phyloP scores from a whole-genome alignment of 2,888 invertebrate genomes.

The Elysia crispata region DNA sequence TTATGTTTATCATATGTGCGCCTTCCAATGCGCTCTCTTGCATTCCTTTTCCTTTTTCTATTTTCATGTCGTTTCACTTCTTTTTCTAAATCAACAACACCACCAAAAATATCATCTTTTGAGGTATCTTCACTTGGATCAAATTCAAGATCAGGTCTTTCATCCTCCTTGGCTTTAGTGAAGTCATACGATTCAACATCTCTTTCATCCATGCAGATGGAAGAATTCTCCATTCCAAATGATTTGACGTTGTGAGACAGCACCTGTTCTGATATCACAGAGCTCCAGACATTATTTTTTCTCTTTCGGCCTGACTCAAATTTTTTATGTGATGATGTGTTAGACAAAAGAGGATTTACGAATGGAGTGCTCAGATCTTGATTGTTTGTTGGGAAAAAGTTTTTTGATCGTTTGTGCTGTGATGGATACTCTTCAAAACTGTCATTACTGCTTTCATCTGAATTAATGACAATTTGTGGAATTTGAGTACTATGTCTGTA shows the following conservation, averaged over 20 bases:
- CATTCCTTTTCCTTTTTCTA: conserved; percentile 52
- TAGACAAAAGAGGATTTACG: conserved; percentile 48
- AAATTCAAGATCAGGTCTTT: conserved; percentile 50
- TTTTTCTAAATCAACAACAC: conserved; percentile 53
- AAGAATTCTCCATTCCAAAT: conserved; percentile 82
- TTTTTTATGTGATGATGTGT: neutral
- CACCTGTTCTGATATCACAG: conserved; percentile 86
- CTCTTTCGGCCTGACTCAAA: conserved; percentile 61
- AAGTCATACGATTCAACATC: conserved; percentile 68
- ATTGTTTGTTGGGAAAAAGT: neutral
- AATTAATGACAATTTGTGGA: conserved; percentile 44
- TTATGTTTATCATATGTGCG: conserved; percentile 51
- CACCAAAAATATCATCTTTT: conserved; percentile 57
- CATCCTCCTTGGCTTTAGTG: conserved; percentile 58
- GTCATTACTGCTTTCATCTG: conserved; percentile 41
- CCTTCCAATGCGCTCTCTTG: conserved; percentile 45
- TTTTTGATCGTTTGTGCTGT: conserved; percentile 2
- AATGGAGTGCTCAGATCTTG: conserved; percentile 45
- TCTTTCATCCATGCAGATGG: conserved; percentile 76
- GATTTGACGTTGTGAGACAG: conserved; percentile 86
- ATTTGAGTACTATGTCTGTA: conserved; percentile 13
- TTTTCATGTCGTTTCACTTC: conserved; percentile 42
- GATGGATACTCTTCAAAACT: conserved; percentile 38
- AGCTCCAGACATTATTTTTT: conserved; percentile 88
- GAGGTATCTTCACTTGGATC: conserved; percentile 43